These are phyloP conservation scores for Strigamia maritima DNA, from an alignment of 2,888 invertebrate species.

Conservation along the genomic window DNA sequence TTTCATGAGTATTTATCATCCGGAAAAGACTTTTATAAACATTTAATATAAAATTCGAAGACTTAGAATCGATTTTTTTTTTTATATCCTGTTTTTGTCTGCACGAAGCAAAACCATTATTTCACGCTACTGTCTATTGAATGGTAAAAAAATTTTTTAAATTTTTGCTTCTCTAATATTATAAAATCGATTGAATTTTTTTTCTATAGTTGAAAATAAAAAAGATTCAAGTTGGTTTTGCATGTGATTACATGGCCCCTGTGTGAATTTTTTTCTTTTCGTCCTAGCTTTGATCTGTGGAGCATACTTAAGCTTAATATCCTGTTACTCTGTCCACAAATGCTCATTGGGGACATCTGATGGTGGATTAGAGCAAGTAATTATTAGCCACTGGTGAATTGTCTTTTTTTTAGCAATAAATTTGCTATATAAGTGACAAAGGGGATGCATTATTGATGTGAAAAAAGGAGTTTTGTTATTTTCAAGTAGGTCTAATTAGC, in stretches of 20 bases:
- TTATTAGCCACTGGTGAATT: constrained; percentile 11
- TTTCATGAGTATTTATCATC: too few relatives aligned
- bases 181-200: too few relatives aligned
- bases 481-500: constrained; percentile 22
- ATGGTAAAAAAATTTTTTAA: not conserved
- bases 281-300: constrained; percentile 3
- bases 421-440: not conserved
- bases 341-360: constrained; percentile 13
- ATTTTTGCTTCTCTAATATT: not conserved
- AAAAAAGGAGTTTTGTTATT: constrained; percentile 31
- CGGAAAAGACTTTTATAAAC: too few relatives aligned
- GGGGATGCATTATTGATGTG: constrained; percentile 26
- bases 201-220: too few relatives aligned
- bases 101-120: not conserved
- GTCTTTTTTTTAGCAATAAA: not conserved
- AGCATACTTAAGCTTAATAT: constrained; percentile 23
- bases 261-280: not conserved
- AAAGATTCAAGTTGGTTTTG: not conserved
- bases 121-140: not conserved
- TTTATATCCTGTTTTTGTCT: not conserved
- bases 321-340: constrained; percentile 30
- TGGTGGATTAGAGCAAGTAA: constrained; percentile 22
- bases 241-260: not conserved
- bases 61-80: constrained; percentile 2
- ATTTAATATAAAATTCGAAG: not conserved